Evolutionary conservation across 2,113 vertebrate species (phyloP), one percentile per base, ranked within the genome.

Genomic region (Seriola dumerili): DNA sequence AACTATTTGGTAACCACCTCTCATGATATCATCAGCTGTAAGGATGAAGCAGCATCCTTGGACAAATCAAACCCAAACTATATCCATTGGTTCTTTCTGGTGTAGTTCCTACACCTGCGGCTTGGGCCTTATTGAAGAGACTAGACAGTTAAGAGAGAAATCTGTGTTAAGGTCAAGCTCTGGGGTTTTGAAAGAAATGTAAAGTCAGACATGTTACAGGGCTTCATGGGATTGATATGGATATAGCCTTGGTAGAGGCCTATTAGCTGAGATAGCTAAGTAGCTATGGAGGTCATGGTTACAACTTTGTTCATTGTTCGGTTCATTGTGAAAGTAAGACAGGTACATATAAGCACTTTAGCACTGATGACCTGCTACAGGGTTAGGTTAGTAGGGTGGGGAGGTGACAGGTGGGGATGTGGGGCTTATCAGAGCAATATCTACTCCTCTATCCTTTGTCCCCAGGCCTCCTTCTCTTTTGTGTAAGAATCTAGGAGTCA

Each of bases 401-500:
- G 50, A 63, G 69, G 38, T 72, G 62, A 83, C 83, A 81, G 67
- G 81, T 85, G 38, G 1, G 25, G 78, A 89, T 72, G 62, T 70
- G 17, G 50, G 61, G 40, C 74, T 88, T 72, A 78, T 84, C 64
- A 84, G 25, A 63, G 34, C 32, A 23, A 16, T 50, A 84, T 73
- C 70, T 81, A 44, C 58, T 67, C 52, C 57, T 64, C 13, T 54
- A 59, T 67, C 54, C 62, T 80, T 68, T 70, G 72, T 55, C 57
- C 50, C n/a, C 34, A 8, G 46, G 68, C 81, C 66, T 44, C 58
- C 78, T 78, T 65, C 81, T 78, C 23, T 63, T 76, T 84, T 85
- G 76, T 79, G 57, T 52, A 64, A 74, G 61, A 21, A 32, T 76
- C 44, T 19, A 46, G 76, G 88, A 93, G 89, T 91, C 90, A 38